Percentiles rank a stretch among this genome's conserved stretches.
phyloP scores from a whole-genome alignment of 1,140 invertebrate genomes.

The Colletes latitarsis region DNA sequence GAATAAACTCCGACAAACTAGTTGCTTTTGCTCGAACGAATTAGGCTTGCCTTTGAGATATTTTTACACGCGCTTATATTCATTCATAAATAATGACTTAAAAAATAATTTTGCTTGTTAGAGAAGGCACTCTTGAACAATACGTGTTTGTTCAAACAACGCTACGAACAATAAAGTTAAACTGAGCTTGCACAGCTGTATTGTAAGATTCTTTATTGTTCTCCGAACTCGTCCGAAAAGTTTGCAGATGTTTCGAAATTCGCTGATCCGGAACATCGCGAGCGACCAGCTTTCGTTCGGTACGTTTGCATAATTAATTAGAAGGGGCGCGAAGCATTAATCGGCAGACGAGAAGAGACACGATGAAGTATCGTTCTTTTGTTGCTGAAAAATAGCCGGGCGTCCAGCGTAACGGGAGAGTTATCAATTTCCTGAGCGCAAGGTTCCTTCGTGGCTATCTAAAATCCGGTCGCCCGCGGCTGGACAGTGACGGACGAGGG shows the following conservation, averaged over 20 bases:
- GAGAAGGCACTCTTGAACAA: too few relatives aligned
- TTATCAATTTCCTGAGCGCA: conserved; percentile 26
- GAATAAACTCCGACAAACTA: neutral
- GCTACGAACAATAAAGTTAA: too few relatives aligned
- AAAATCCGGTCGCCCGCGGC: conserved; percentile 12
- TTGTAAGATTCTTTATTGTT: too few relatives aligned
- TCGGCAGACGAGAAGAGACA: neutral
- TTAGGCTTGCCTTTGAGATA: too few relatives aligned
- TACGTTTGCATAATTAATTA: conserved; percentile 35
- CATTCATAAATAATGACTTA: too few relatives aligned
- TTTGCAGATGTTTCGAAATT: neutral
- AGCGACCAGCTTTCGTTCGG: neutral
- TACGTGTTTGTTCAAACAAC: too few relatives aligned
- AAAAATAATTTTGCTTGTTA: too few relatives aligned
- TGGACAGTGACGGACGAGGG: conserved; percentile 30
- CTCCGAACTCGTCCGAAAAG: too few relatives aligned
- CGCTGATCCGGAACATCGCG: neutral
- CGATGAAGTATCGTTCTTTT: neutral
- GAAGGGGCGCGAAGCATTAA: conserved; percentile 1
- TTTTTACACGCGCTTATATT: too few relatives aligned
- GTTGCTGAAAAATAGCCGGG: conserved; percentile 16
- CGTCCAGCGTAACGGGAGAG: neutral
- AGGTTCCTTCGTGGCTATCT: conserved; percentile 5
- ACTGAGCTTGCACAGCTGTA: too few relatives aligned
- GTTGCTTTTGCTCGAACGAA: too few relatives aligned